phyloP scores from a whole-genome alignment of 2,888 invertebrate genomes.

The Scaptodrosophila latifasciaeformis region DNA sequence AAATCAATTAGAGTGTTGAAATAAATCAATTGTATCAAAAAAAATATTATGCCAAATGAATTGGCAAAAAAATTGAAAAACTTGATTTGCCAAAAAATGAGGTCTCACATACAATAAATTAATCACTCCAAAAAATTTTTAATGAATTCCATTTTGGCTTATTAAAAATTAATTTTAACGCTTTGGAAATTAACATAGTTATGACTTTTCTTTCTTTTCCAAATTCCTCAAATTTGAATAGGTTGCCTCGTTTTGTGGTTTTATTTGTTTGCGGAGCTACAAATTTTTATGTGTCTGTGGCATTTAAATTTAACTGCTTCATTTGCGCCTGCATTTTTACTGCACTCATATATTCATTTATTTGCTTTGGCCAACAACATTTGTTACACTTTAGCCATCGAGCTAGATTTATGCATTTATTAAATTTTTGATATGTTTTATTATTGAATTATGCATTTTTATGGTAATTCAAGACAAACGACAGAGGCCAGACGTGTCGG shows the following conservation, averaged over 20 bases:
- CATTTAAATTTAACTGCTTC: conserved; percentile 47
- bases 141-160: conserved; percentile 7
- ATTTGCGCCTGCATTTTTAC: conserved; percentile 47
- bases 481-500: conserved; percentile 37
- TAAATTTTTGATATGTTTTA: conserved; percentile 28
- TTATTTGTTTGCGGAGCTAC: conserved; percentile 36
- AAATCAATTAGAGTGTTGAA: conserved; percentile 46
- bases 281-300: conserved; percentile 28
- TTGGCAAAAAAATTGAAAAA: conserved; percentile 11
- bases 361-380: conserved; percentile 24
- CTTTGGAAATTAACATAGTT: conserved; percentile 40
- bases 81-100: too few species aligned
- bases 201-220: conserved; percentile 22
- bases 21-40: conserved; percentile 12
- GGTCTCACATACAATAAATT: too few species aligned
- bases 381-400: conserved; percentile 43
- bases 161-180: too few species aligned
- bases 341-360: neutral
- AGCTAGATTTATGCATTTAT: conserved; percentile 17
- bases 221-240: conserved; percentile 32
- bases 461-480: conserved; percentile 22
- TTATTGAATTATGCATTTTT: conserved; percentile 60
- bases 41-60: conserved; percentile 28
- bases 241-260: too few species aligned
- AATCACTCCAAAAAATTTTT: conserved; percentile 14